A percentile compares a stretch with the other conserved stretches of the same genome.
Evolutionary conservation across 2,888 invertebrate species (phyloP).

Genomic region (Drosophila fulvimacula): DNA sequence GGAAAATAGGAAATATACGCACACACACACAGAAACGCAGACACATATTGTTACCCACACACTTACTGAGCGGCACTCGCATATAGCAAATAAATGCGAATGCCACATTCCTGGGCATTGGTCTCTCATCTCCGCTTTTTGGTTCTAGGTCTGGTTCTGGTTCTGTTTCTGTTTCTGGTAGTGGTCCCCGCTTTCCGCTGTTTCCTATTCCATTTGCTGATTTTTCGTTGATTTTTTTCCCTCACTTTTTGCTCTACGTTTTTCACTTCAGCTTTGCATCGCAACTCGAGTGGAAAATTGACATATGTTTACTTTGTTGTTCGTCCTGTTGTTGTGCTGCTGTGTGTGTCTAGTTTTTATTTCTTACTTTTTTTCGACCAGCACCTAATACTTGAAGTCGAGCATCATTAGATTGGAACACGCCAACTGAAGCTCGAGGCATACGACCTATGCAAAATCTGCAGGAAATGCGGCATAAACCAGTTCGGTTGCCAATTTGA

Average conservation of each 20-base stretch:
- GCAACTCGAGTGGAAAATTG: conserved; percentile 81
- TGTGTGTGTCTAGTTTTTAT: conserved; percentile 23
- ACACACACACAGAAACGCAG: conserved; percentile 14
- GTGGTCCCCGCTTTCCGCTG: conserved; percentile 38
- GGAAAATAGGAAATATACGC: conserved; percentile 38
- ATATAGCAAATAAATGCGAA: conserved; percentile 51
- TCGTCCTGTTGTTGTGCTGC: conserved; percentile 32
- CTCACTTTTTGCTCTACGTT: conserved; percentile 57
- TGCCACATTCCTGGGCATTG: conserved; percentile 66
- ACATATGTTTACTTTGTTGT: conserved; percentile 81
- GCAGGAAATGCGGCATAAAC: conserved; percentile 13
- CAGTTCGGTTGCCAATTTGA: neutral
- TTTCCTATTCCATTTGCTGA: conserved; percentile 46
- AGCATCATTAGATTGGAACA: conserved; percentile 63
- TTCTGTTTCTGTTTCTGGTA: conserved; percentile 16
- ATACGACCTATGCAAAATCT: conserved; percentile 9
- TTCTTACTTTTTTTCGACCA: conserved; percentile 30
- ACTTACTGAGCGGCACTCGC: conserved; percentile 10
- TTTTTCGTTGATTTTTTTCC: conserved; percentile 9
- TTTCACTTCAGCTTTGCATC: conserved; percentile 78
- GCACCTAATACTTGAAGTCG: conserved; percentile 46
- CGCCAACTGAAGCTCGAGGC: conserved; percentile 16
- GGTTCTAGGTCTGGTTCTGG: conserved; percentile 5
- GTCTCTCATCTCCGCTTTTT: conserved; percentile 32
- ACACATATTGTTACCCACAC: conserved; percentile 3